Percentiles rank a stretch among this genome's conserved stretches.
Evolutionary conservation across 2,888 invertebrate species (phyloP).

Genomic region (Callyntrura guangdongensis): DNA sequence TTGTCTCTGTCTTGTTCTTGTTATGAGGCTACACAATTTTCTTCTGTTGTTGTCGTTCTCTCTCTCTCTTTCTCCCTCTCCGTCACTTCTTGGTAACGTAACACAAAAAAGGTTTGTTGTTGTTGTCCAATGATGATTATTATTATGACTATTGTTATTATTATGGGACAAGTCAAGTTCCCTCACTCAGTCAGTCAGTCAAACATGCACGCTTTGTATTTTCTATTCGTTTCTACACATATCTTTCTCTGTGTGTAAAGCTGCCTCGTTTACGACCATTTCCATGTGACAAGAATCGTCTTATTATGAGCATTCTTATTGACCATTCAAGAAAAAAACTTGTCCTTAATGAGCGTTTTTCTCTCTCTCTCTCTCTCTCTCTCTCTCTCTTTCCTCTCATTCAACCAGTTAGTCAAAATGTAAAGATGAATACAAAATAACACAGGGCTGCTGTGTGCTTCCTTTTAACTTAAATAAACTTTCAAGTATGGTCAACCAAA

Average conservation of each 20-base stretch:
- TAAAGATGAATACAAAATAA: not conserved
- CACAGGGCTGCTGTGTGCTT: not conserved
- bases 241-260: not conserved
- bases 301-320: slow-evolving; percentile 73
- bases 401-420: slow-evolving; percentile 15
- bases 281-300: slow-evolving; percentile 77
- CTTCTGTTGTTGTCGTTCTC: slow-evolving; percentile 50
- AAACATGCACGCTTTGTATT: slow-evolving; percentile 35
- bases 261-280: slow-evolving; percentile 71
- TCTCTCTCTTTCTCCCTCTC: not conserved
- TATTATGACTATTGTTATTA: slow-evolving; percentile 74
- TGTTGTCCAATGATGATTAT: slow-evolving; percentile 58
- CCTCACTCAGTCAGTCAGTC: slow-evolving; percentile 41
- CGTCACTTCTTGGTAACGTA: no score
- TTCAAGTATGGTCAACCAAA: slow-evolving; percentile 52
- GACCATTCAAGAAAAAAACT: slow-evolving; percentile 73
- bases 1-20: slow-evolving; percentile 65
- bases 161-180: slow-evolving; percentile 77
- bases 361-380: slow-evolving; percentile 7
- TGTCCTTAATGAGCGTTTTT: slow-evolving; percentile 73
- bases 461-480: slow-evolving; percentile 43
- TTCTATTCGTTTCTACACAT: not conserved
- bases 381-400: not conserved
- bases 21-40: slow-evolving; percentile 56
- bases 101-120: slow-evolving; percentile 71